A percentile compares a stretch with the other conserved stretches of the same genome.
These are phyloP conservation scores for Meles meles DNA, from an alignment of 2,113 vertebrate species.

Conservation along the genomic window DNA sequence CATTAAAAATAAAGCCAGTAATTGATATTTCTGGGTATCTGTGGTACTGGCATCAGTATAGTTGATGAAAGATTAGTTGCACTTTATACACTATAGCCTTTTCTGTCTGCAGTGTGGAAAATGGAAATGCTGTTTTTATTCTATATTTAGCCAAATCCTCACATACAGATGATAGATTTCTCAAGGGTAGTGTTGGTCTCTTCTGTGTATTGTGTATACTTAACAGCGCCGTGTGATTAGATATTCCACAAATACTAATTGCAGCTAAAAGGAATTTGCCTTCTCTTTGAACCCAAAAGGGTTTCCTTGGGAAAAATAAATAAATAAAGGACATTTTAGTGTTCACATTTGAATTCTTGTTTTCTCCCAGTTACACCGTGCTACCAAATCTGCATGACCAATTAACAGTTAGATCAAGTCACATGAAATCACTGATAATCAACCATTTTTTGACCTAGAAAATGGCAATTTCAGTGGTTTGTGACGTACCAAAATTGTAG, in stretches of 20 bases:
- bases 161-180: conserved; percentile 4
- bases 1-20: neutral
- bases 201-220: conserved; percentile 13
- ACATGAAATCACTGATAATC: neutral
- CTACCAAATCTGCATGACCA: neutral
- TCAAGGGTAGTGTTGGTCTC: conserved; percentile 6
- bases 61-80: neutral
- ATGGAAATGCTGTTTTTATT: neutral
- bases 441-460: neutral
- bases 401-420: neutral
- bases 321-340: neutral
- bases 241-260: conserved; percentile 45
- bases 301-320: neutral
- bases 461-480: neutral
- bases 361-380: neutral
- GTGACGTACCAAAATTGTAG: neutral
- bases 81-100: neutral
- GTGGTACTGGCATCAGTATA: neutral
- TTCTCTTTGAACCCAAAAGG: neutral
- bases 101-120: conserved; percentile 29
- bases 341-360: conserved; percentile 8
- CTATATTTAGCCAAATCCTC: conserved; percentile 29
- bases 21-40: neutral
- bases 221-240: neutral
- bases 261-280: conserved; percentile 23